phyloP scores from a whole-genome alignment of 2,797 vertebrate genomes.

The Alca torda region DNA sequence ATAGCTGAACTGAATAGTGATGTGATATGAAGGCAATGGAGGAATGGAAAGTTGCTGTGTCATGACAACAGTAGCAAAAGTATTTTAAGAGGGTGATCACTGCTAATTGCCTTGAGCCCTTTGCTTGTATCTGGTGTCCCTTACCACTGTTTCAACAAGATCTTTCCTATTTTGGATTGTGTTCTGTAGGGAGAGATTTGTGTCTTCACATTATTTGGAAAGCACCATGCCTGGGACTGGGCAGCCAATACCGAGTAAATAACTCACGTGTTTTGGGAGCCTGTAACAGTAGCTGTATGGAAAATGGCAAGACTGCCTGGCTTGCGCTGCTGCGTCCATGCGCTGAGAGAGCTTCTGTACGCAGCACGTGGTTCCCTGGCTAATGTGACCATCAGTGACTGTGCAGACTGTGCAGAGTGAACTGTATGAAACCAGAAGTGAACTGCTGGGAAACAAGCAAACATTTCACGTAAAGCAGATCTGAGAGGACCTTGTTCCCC shows the following conservation, averaged over 20 bases:
- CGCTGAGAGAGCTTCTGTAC: background rate
- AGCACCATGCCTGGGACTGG: background rate
- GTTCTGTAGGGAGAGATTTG: background rate
- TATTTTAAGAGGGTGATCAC: conserved; percentile 4
- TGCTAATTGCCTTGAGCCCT: conserved; percentile 1
- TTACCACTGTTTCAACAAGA: background rate
- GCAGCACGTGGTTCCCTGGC: background rate
- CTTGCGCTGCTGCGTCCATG: background rate
- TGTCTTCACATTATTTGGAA: background rate
- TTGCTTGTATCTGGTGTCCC: background rate
- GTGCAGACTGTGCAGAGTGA: background rate
- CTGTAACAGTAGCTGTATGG: conserved; percentile 8
- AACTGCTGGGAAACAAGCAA: background rate
- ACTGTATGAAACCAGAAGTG: background rate
- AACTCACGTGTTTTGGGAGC: background rate
- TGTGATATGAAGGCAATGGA: background rate
- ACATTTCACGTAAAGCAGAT: fast-evolving
- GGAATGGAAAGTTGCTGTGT: conserved; percentile 13
- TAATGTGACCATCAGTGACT: background rate
- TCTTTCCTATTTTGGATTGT: conserved; percentile 25
- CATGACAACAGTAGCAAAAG: background rate
- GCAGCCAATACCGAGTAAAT: conserved; percentile 25
- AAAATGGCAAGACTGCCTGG: background rate
- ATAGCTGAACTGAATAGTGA: background rate
- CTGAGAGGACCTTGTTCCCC: background rate